Evolutionary conservation across 2,113 vertebrate species (phyloP), one percentile per base, ranked within the genome.

Genomic region (Psilopogon haemacephalus): DNA sequence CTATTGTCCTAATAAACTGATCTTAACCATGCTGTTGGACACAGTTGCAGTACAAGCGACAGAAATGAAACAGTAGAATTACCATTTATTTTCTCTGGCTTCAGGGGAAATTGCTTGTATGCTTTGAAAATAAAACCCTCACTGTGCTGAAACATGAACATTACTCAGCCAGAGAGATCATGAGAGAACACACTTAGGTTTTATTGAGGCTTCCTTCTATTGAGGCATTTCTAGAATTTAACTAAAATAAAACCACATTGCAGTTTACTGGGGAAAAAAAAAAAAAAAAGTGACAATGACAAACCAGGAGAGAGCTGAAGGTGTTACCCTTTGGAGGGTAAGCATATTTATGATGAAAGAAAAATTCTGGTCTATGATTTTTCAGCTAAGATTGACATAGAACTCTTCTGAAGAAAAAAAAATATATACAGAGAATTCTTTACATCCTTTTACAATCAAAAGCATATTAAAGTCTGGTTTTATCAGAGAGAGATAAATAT

Each of bases 81-180:
- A 59, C 55, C 0, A 59, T 94, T 92, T 94, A 46, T 89, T 90
- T 94, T 89, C 28, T 75, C 84, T 86, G 37, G 70, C 50, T 89
- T 62, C 63, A 63, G 55, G 58, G 70, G 19, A 90, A 89, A 86
- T 92, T 86, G 28, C 73, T 90, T 89, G 59, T 90, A 40, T 85
- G 50, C 32, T 92, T 95, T 89, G 74, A 71, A 95, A 90, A 89
- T 87, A 90, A 94, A 93, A 77, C 28, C 35, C 33, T 84, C 27
- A 40, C 18, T 72, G n/a, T 88, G 30, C 63, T 82, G 92, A 94
- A 95, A 93, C 19, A 56, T 76, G n/a, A 94, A 90, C 3, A 5
- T 65, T 78, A 44, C 35, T n/a, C 54, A 77, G 26, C 63, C 90
- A 90, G 72, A 40, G 11, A 84, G 5, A 90, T 67, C 59, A 63